These are phyloP conservation scores for Drosophila yooni DNA, from an alignment of 2,888 invertebrate species.

Conservation along the genomic window DNA sequence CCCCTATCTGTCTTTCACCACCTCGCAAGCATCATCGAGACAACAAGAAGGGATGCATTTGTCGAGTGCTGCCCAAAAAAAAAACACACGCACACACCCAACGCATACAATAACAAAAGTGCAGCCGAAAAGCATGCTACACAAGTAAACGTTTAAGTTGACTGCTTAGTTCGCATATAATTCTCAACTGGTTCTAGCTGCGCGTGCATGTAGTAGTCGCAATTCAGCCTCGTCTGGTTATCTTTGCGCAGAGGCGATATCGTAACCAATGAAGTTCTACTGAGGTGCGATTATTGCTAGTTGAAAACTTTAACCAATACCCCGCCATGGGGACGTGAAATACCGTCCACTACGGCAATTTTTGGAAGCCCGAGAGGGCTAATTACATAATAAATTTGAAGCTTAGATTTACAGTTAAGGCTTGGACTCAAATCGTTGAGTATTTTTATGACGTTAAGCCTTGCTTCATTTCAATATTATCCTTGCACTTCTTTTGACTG, in stretches of 20 bases:
- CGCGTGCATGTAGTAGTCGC: conserved; percentile 35
- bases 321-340: conserved; percentile 95
- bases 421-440: rapidly evolving
- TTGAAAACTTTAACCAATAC: conserved; percentile 97
- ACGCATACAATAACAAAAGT: conserved; percentile 27
- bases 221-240: conserved; percentile 75
- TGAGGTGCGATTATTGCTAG: conserved; percentile 96
- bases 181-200: conserved; percentile 65
- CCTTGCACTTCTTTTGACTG: not conserved
- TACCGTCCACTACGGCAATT: conserved; percentile 94
- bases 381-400: conserved; percentile 77
- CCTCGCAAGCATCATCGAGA: not conserved
- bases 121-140: conserved; percentile 57
- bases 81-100: not conserved
- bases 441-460: not conserved
- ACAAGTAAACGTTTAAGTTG: conserved; percentile 25
- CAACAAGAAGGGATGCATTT: conserved; percentile 42
- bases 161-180: conserved; percentile 42
- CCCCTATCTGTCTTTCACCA: not conserved
- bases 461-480: not conserved
- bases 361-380: conserved; percentile 90
- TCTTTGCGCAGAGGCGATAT: conserved; percentile 97
- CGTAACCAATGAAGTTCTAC: conserved; percentile 96
- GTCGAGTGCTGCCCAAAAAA: conserved; percentile 4
- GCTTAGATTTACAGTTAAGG: not conserved